These are phyloP conservation scores for Trileptium ribeirensis DNA, from an alignment of 2,888 invertebrate species.

Conservation along the genomic window DNA sequence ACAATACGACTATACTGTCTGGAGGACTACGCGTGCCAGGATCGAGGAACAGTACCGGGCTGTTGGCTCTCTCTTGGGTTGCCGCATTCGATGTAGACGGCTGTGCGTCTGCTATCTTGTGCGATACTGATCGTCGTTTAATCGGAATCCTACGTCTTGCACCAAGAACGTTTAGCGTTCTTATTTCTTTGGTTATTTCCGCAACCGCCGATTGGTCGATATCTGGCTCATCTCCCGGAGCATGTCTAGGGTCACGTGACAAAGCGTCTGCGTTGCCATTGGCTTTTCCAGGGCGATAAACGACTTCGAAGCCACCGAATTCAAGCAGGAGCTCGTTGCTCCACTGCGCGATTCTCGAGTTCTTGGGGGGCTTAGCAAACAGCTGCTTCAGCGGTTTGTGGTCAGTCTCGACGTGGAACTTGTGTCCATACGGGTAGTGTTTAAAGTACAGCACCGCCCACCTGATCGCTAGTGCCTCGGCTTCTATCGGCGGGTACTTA, in stretches of 20 bases:
- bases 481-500: background rate
- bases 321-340: background rate
- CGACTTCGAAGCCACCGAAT: background rate
- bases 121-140: no score
- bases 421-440: conserved; percentile 1
- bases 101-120: no score
- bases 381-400: background rate
- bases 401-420: background rate
- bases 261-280: background rate
- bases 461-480: background rate
- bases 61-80: no score
- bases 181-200: no score
- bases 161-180: no score
- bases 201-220: no score
- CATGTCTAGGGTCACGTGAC: conserved; percentile 7
- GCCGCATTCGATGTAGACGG: no score
- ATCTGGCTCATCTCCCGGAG: no score
- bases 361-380: background rate
- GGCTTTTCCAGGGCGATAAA: background rate
- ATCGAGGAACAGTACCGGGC: no score
- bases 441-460: background rate
- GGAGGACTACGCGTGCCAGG: no score
- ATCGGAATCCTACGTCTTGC: no score
- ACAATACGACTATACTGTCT: no score
- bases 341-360: background rate